These are phyloP conservation scores for Megalopta genalis DNA, from an alignment of 1,140 invertebrate genomes.

Conservation along the genomic window DNA sequence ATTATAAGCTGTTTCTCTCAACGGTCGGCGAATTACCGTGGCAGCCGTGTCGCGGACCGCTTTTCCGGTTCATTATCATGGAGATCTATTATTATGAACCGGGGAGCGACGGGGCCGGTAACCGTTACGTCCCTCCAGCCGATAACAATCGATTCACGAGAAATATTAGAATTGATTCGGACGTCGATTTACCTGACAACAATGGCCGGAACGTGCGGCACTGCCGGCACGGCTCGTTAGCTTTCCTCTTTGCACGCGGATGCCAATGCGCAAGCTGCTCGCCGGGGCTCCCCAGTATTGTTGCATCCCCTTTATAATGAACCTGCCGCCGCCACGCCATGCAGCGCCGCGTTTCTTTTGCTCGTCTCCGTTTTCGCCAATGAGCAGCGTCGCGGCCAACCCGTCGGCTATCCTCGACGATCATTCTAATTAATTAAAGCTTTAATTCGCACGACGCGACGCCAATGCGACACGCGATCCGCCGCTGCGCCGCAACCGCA, in stretches of 20 bases:
- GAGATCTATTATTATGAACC: constrained; percentile 45
- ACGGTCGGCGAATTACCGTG: constrained; percentile 31
- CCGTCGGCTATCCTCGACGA: not conserved
- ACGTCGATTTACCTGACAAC: constrained; percentile 51
- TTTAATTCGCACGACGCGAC: too few relatives aligned
- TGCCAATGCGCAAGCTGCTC: not conserved
- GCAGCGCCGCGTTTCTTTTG: not conserved
- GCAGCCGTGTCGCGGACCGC: constrained; percentile 27
- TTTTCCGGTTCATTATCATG: constrained; percentile 49
- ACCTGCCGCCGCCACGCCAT: not conserved
- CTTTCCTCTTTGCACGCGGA: constrained; percentile 33
- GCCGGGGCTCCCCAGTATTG: not conserved
- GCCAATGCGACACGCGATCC: too few relatives aligned
- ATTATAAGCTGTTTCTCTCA: not conserved
- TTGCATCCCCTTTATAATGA: constrained; percentile 19
- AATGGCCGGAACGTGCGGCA: constrained; percentile 45
- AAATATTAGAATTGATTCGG: constrained; percentile 55
- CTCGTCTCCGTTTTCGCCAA: not conserved
- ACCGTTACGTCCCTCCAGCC: constrained; percentile 1
- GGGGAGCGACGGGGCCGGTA: not conserved
- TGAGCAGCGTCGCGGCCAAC: not conserved
- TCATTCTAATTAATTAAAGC: constrained; percentile 23
- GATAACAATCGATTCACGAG: constrained; percentile 51
- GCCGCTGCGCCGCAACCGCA: too few relatives aligned
- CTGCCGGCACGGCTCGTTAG: constrained; percentile 46